Conservation (phyloP, 2,113 vertebrate species). For the Rhea americana region DNA sequence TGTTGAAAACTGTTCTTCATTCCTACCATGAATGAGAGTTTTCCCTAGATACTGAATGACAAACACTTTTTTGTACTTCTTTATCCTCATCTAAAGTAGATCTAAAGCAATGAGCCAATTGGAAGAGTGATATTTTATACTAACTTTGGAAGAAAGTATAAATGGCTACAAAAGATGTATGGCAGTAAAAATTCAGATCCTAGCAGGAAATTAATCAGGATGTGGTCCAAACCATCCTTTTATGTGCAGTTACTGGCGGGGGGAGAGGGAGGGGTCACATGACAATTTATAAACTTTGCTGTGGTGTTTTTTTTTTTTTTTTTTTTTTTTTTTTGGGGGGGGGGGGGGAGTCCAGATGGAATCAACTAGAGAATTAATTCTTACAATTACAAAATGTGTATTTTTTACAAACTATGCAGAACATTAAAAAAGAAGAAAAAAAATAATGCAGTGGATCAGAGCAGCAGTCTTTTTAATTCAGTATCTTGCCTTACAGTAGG, state of each 20-base stretch:
- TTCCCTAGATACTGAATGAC: neutral
- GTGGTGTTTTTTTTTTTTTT: neutral
- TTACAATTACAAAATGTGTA: no score
- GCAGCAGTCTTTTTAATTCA: neutral
- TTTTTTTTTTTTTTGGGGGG: no score
- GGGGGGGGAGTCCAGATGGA: no score
- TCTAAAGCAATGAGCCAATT: neutral
- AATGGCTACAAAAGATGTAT: neutral
- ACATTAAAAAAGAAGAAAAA: no score
- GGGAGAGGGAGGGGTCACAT: accelerated
- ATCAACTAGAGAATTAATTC: no score
- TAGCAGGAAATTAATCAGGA: neutral
- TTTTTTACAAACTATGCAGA: no score
- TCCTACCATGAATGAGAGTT: neutral
- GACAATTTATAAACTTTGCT: neutral
- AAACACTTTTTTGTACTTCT: neutral
- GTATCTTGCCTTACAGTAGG: neutral
- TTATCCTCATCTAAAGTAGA: neutral
- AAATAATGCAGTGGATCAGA: no score
- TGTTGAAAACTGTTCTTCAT: neutral
- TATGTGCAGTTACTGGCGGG: neutral
- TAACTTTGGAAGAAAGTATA: neutral
- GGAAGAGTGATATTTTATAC: neutral
- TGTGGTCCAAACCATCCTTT: neutral
- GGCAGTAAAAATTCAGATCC: neutral